Evolutionary conservation across 37 sponge, comb jelly and placozoan species (phyloP).

Genomic region (Chondrilla cf. caribensis): DNA sequence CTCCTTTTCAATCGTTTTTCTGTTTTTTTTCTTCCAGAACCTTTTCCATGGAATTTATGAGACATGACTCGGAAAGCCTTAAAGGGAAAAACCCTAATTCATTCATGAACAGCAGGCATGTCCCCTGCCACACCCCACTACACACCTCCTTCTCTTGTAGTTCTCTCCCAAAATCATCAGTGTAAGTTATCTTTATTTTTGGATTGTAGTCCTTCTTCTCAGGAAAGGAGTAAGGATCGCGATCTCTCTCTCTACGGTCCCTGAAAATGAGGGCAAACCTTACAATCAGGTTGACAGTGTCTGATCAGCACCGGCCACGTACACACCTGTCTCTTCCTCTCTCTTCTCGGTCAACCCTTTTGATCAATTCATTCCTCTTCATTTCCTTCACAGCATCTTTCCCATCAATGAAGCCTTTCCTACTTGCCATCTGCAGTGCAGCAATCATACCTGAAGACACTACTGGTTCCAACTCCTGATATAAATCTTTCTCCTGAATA

Average conservation of each 20-base stretch:
- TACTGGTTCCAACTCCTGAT: conserved; percentile 83
- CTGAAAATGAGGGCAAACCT: background rate
- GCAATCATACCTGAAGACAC: conserved; percentile 70
- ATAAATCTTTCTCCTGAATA: conserved; percentile 69
- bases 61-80: conserved; percentile 84
- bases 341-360: conserved; percentile 27
- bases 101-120: background rate
- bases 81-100: background rate
- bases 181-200: conserved; percentile 83
- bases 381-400: background rate
- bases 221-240: conserved; percentile 52
- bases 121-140: background rate
- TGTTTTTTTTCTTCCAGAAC: conserved; percentile 87
- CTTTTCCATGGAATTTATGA: conserved; percentile 97
- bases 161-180: conserved; percentile 78
- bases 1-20: conserved; percentile 91
- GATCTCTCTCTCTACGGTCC: background rate
- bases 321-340: conserved; percentile 65
- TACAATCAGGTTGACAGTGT: background rate
- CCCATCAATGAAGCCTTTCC: conserved; percentile 83
- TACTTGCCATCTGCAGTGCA: conserved; percentile 84
- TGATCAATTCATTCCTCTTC: conserved; percentile 4
- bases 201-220: conserved; percentile 92
- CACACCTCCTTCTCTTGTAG: conserved; percentile 83
- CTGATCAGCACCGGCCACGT: background rate